These are phyloP conservation scores for Trogon surrucura DNA, from an alignment of 2,113 vertebrate genomes.

Conservation along the genomic window DNA sequence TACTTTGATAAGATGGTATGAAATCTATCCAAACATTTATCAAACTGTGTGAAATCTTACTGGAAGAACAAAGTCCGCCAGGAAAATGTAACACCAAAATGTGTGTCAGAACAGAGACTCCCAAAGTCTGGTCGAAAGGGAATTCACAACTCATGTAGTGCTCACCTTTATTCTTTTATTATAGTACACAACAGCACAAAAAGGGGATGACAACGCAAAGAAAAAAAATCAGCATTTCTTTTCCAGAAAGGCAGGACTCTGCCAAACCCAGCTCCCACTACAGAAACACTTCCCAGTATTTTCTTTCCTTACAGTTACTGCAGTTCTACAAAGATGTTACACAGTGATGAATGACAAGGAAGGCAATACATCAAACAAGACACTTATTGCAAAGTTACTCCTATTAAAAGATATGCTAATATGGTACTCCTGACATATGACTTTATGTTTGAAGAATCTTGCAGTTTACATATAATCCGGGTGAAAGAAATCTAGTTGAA, in stretches of 20 bases:
- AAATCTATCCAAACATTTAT: constrained; percentile 34
- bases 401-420: not conserved
- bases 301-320: not conserved
- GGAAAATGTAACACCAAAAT: not conserved
- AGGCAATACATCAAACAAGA: not conserved
- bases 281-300: not conserved
- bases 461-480: not conserved
- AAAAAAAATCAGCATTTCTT: not conserved
- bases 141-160: not conserved
- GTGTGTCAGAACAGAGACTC: not conserved
- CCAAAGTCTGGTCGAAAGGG: not conserved
- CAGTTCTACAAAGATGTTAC: not conserved
- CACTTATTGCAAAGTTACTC: not conserved
- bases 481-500: constrained; percentile 7
- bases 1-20: not conserved
- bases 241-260: not conserved
- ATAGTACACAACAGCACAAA: not conserved
- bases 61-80: not conserved
- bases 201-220: not conserved
- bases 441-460: not conserved
- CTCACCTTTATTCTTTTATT: not conserved
- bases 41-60: not conserved
- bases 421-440: not conserved
- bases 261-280: not conserved
- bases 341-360: not conserved